Evolutionary conservation across 1,140 invertebrate genomes (phyloP), one percentile per base, ranked within the genome.

Genomic region (Hyles euphorbiae): DNA sequence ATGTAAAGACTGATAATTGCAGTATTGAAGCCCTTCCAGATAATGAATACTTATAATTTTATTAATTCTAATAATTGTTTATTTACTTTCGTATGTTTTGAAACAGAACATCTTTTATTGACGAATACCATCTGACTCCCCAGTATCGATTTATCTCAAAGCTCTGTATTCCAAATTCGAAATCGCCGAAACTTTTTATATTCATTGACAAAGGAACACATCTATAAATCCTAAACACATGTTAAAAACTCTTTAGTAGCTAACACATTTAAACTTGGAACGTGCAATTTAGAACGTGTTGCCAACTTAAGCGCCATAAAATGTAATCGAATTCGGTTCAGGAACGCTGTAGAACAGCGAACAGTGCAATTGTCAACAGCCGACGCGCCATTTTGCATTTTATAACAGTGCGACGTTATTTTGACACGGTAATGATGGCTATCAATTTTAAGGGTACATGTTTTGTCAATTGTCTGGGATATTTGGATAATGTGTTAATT

Each of bases 291-390:
- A 46, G 62, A 68, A 52, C 64, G 62, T 61, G 66, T 66, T 65
- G 56, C 51, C 56, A 70, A 70, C 63, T 70, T 50, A 61, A 59
- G 62, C 47, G 61, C 64, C 64, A 68, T 76, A 76, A 76, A 76
- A 61, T 53, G 58, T 70, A 72, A 76, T 76, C 61, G 73, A 70
- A 76, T 72, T 76, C 67, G 64, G 66, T 65, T 76, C 68, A 76
- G 60, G 55, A 64, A 57, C 59, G 56, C 11, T 36, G 58, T 58
- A 49, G 52, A 57, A n/a, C 43, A 32, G 43, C 49, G 56, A 44
- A 58, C 47, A 43, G n/a, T 63, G 71, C 71, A 73, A 73, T 73
- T 68, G 65, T 70, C 71, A 68, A 73, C 71, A 73, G 52, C 60
- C 57, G 71, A 53, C 57, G 53, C 32, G 36, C 50, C 60, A 49